phyloP scores from a whole-genome alignment of 2,888 invertebrate species.

The Ashinkailepas kermadecensis region DNA sequence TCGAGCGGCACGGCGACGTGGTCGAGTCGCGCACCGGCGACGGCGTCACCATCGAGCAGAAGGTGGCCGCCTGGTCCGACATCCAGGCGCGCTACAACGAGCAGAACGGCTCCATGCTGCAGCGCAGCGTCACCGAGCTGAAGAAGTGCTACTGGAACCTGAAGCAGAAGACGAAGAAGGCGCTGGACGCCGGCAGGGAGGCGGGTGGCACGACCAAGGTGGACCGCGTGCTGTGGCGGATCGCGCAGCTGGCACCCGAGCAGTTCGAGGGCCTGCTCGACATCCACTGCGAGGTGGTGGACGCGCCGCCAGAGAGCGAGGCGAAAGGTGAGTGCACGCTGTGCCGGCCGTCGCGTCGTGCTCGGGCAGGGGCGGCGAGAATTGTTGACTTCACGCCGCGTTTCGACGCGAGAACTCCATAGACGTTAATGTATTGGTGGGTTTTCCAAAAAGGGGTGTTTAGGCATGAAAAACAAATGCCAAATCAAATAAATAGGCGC shows the following conservation, averaged over 20 bases:
- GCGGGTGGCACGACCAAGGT: not conserved
- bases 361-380: not conserved
- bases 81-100: constrained; percentile 17
- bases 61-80: constrained; percentile 14
- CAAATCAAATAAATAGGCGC: too few relatives aligned
- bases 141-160: constrained; percentile 24
- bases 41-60: constrained; percentile 20
- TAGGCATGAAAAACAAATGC: too few relatives aligned
- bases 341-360: not conserved
- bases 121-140: constrained; percentile 23
- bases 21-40: constrained; percentile 22
- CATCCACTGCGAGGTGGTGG: not conserved
- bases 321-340: not conserved
- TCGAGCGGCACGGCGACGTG: constrained; percentile 20
- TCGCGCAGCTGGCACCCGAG: constrained; percentile 23
- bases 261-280: constrained; percentile 20
- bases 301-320: not conserved
- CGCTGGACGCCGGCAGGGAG: constrained; percentile 16
- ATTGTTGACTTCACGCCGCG: not conserved
- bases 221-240: constrained; percentile 20
- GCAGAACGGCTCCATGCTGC: not conserved
- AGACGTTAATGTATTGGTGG: too few relatives aligned
- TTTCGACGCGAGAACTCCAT: too few relatives aligned
- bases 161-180: constrained; percentile 24
- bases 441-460: too few relatives aligned